Evolutionary conservation across 2,888 invertebrate species (phyloP), one percentile per base, ranked within the genome.

Genomic region (Euzophera pinguis): DNA sequence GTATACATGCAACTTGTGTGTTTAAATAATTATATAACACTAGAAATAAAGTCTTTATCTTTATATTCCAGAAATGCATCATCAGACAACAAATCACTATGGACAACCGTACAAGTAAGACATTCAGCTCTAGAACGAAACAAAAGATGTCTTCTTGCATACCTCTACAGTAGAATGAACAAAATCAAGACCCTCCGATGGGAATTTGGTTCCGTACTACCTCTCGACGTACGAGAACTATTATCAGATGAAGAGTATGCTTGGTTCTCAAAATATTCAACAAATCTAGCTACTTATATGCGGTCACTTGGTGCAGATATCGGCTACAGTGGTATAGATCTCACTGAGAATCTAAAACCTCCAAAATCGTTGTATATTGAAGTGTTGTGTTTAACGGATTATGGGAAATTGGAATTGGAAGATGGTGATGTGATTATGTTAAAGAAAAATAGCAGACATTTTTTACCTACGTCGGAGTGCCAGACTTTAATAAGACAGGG

Each of bases 201-300:
- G 99, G 96, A 98, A 71, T 96, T 98, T 76, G 99, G 99, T 0
- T 96, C 97, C 35, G 95, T 98, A 45, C 81, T 99, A 52, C 98
- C 99, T 0, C 80, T 93, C 0, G 97, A 98, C 74, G 94, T 98
- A 0, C 94, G 95, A 74, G 91, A 92, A 52, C 93, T 95, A 56
- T 84, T 98, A 37, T 94, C 95, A 49, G 94, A 95, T 69, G 92
- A 95, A 0, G 98, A 98, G 90, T 92, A 95, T 29, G 92, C 94
- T 54, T 99, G 98, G 95, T 97, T 98, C 72, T 94, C 94, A 50
- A 94, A 94, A 58, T 99, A 99, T 80, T 98, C 96, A 42, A 95
- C 94, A 69, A 93, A 93, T 34, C 83, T 99, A 56, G 96, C 97
- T 0, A 92, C 92, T 3, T 99, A 98, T 78, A 99, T 99, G 98